phyloP scores from a whole-genome alignment of 2,113 vertebrate species.

The Callorhinus ursinus region DNA sequence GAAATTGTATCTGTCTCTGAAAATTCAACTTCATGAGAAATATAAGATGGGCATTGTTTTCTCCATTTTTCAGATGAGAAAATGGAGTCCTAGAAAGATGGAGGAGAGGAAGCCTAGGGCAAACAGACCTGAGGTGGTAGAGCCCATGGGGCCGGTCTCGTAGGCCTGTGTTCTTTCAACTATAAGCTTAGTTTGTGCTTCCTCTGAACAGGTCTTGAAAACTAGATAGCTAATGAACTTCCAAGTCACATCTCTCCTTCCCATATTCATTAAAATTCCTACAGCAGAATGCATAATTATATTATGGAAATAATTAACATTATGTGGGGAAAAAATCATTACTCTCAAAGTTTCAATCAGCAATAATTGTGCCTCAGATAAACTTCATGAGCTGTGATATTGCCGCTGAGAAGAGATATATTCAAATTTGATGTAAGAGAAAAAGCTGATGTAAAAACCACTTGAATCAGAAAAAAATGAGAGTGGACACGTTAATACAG shows the following conservation, averaged over 20 bases:
- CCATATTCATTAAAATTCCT: constrained; percentile 50
- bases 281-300: constrained; percentile 62
- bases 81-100: neutral
- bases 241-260: constrained; percentile 51
- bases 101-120: neutral
- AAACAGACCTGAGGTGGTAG: neutral
- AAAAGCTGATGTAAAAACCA: constrained; percentile 1
- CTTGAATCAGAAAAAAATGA: constrained; percentile 36
- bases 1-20: constrained; percentile 40
- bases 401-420: neutral
- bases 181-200: neutral
- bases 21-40: constrained; percentile 41
- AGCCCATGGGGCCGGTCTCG: neutral
- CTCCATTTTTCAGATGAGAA: constrained; percentile 18
- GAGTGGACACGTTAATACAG: neutral
- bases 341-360: constrained; percentile 58
- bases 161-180: neutral
- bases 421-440: constrained; percentile 41
- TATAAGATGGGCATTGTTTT: constrained; percentile 25
- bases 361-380: constrained; percentile 44
- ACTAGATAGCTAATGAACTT: constrained; percentile 37
- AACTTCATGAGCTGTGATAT: constrained; percentile 54
- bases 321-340: constrained; percentile 23
- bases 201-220: neutral
- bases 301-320: constrained; percentile 63